phyloP scores from a whole-genome alignment of 2,797 vertebrate genomes.

The Sitta carolinensis region DNA sequence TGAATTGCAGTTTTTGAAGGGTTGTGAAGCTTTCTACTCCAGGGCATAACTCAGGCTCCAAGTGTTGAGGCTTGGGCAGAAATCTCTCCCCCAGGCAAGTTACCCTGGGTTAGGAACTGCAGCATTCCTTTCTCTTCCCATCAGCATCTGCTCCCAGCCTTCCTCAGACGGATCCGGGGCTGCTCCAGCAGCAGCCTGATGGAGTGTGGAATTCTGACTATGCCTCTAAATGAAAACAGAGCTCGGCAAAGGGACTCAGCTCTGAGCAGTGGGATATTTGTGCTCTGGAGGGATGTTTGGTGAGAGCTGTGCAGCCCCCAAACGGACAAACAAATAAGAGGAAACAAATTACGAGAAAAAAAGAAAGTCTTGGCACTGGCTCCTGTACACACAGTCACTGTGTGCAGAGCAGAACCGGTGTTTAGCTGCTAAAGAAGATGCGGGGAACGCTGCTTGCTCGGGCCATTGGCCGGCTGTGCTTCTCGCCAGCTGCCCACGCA shows the following conservation, averaged over 20 bases:
- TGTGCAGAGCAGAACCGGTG: accelerated
- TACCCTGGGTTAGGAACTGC: not conserved
- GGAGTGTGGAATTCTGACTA: not conserved
- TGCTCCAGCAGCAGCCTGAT: too few species aligned
- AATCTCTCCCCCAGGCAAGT: not conserved
- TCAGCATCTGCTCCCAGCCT: not conserved
- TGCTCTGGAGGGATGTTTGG: not conserved
- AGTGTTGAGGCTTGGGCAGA: not conserved
- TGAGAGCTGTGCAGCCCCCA: not conserved
- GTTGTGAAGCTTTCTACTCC: not conserved
- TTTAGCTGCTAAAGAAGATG: not conserved
- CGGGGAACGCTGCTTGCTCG: not conserved
- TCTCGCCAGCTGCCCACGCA: too few species aligned
- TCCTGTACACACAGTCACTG: not conserved
- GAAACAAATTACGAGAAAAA: not conserved
- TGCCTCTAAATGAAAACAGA: constrained; percentile 6
- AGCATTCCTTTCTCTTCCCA: not conserved
- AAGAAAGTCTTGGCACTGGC: not conserved
- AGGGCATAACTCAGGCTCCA: not conserved
- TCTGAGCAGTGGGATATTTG: not conserved
- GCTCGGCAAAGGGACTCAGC: not conserved
- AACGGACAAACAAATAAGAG: not conserved
- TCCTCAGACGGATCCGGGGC: not conserved
- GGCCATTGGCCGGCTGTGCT: accelerated
- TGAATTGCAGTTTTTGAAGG: not conserved